These are phyloP conservation scores for Phengaris alcon DNA, from an alignment of 2,888 invertebrate species.

Conservation along the genomic window DNA sequence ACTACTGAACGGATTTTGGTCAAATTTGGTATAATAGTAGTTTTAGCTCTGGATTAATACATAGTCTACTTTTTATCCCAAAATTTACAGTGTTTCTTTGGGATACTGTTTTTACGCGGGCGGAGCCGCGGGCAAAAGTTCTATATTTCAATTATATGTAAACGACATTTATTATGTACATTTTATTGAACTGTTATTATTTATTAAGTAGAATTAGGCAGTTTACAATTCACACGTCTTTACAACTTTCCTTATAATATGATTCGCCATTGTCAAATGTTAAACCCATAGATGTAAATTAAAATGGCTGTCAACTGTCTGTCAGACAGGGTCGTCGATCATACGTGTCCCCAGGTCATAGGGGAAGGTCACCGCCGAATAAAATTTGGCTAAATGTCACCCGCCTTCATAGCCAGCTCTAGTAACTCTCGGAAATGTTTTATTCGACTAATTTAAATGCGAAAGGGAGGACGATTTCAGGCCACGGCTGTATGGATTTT, in stretches of 20 bases:
- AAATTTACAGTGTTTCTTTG: too few relatives aligned
- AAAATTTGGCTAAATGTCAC: constrained; percentile 39
- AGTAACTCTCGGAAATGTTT: not conserved
- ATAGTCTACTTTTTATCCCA: too few relatives aligned
- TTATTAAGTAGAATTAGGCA: too few relatives aligned
- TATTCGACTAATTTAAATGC: not conserved
- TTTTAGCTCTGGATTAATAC: too few relatives aligned
- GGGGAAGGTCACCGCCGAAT: constrained; percentile 39
- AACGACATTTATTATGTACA: too few relatives aligned
- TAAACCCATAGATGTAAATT: not conserved
- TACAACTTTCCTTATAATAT: not conserved
- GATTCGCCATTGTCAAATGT: not conserved
- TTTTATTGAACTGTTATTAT: too few relatives aligned
- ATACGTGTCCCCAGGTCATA: constrained; percentile 33
- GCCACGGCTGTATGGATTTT: not conserved
- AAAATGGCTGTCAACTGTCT: not conserved
- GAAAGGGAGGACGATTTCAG: not conserved
- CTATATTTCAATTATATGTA: too few relatives aligned
- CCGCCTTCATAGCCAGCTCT: constrained; percentile 34
- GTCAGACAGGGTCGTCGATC: not conserved
- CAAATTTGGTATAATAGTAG: too few relatives aligned
- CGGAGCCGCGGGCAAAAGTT: too few relatives aligned
- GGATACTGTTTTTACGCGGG: too few relatives aligned
- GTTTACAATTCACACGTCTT: too few relatives aligned
- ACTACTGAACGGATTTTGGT: too few relatives aligned